phyloP scores from a whole-genome alignment of 2,113 vertebrate species.

The Beaufortia kweichowensis region DNA sequence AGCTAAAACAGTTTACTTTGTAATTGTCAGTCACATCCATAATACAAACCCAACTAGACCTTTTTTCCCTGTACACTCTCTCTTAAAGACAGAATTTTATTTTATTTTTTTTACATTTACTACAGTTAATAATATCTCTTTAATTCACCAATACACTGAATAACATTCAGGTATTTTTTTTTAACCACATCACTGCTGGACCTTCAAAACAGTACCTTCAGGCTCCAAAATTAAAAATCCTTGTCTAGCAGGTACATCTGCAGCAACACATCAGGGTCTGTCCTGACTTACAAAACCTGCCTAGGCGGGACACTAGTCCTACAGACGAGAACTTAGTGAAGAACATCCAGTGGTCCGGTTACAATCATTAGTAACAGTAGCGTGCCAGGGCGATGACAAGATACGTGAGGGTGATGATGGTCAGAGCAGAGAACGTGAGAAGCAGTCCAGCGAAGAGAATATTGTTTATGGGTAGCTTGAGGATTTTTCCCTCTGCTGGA shows the following conservation, averaged over 20 bases:
- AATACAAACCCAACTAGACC: not conserved
- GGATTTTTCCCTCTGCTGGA: slow-evolving; percentile 80
- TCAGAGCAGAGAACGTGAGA: slow-evolving; percentile 78
- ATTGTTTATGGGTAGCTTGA: slow-evolving; percentile 76
- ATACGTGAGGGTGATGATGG: slow-evolving; percentile 75
- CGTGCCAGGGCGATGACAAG: slow-evolving; percentile 71
- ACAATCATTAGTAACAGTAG: slow-evolving; percentile 67
- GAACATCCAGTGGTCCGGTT: not conserved
- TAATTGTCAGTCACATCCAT: not conserved
- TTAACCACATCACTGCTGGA: not conserved
- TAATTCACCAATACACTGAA: not conserved
- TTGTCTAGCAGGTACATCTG: slow-evolving; percentile 25
- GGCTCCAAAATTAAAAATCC: slow-evolving; percentile 1
- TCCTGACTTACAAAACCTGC: slow-evolving; percentile 5
- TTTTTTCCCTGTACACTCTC: not conserved
- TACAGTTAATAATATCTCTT: not conserved
- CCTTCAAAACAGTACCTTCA: slow-evolving; percentile 8
- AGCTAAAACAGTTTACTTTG: not conserved
- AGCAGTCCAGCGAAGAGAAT: slow-evolving; percentile 80
- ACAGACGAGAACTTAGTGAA: not conserved
- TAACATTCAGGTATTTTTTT: not conserved
- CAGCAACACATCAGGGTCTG: slow-evolving; percentile 26
- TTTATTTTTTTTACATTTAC: not conserved
- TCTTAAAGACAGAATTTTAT: not conserved
- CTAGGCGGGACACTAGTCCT: not conserved